These are phyloP conservation scores for Oophaga pumilio DNA, from an alignment of 2,113 vertebrate species.

Conservation along the genomic window DNA sequence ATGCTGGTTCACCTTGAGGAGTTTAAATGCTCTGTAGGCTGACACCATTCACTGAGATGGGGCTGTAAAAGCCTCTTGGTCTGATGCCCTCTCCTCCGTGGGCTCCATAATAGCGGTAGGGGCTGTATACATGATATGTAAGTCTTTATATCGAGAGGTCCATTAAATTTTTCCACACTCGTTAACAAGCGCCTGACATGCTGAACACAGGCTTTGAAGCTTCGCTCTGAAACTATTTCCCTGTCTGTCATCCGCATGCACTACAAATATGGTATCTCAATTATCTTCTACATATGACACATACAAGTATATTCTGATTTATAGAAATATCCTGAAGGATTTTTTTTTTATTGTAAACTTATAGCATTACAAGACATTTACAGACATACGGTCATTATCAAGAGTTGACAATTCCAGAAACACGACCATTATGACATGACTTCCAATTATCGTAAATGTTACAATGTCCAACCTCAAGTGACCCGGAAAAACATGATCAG, in stretches of 20 bases:
- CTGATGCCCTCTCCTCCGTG: not conserved
- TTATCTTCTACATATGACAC: not conserved
- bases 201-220: not conserved
- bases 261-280: not conserved
- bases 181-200: not conserved
- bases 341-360: conserved; percentile 13
- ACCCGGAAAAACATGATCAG: conserved; percentile 11
- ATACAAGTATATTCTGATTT: not conserved
- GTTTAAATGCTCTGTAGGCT: not conserved
- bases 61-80: not conserved
- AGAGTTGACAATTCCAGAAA: conserved; percentile 5
- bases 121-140: not conserved
- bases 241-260: not conserved
- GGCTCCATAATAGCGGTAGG: not conserved
- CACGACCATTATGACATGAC: not conserved
- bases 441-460: conserved; percentile 12
- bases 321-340: not conserved
- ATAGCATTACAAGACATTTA: conserved; percentile 1
- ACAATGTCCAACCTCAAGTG: conserved; percentile 11
- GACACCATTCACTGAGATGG: not conserved
- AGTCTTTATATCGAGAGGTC: not conserved
- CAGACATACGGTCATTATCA: conserved; percentile 6
- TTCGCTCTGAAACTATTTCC: not conserved
- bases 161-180: not conserved
- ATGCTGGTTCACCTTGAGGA: not conserved